Percentiles rank a stretch among this genome's conserved stretches.
These are phyloP conservation scores for Tursiops truncatus DNA, from an alignment of 2,113 vertebrate genomes.

Conservation along the genomic window DNA sequence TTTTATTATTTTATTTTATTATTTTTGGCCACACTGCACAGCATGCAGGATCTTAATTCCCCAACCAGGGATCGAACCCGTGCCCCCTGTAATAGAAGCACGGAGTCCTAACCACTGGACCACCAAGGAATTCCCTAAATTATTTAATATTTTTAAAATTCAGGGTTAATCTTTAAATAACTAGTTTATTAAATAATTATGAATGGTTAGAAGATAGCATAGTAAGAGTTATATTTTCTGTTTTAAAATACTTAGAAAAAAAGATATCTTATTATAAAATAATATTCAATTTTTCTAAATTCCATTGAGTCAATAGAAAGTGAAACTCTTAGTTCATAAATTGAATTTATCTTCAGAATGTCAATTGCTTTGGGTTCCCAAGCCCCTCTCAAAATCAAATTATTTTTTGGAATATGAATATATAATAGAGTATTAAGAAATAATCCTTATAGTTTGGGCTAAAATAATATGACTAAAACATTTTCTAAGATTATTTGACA, in stretches of 20 bases:
- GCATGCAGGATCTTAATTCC: too few relatives aligned
- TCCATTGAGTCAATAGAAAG: not conserved
- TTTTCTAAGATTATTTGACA: not conserved
- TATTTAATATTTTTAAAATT: constrained; percentile 44
- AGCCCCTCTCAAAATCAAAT: not conserved
- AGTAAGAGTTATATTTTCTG: not conserved
- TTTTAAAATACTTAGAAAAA: constrained; percentile 3
- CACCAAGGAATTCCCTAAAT: not conserved
- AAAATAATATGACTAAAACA: not conserved
- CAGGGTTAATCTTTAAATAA: not conserved
- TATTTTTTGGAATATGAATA: not conserved
- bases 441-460: not conserved
- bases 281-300: not conserved
- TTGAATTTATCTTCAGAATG: not conserved
- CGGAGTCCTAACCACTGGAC: too few relatives aligned
- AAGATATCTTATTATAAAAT: constrained; percentile 10
- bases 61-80: too few relatives aligned
- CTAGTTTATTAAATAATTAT: not conserved
- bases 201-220: not conserved
- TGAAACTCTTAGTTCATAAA: not conserved
- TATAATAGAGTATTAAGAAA: not conserved
- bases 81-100: too few relatives aligned
- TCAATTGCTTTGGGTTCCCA: not conserved
- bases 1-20: too few relatives aligned
- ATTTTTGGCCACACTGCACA: too few relatives aligned